Conservation (phyloP, 2,888 invertebrate genomes). For the Scotopteryx bipunctaria region DNA sequence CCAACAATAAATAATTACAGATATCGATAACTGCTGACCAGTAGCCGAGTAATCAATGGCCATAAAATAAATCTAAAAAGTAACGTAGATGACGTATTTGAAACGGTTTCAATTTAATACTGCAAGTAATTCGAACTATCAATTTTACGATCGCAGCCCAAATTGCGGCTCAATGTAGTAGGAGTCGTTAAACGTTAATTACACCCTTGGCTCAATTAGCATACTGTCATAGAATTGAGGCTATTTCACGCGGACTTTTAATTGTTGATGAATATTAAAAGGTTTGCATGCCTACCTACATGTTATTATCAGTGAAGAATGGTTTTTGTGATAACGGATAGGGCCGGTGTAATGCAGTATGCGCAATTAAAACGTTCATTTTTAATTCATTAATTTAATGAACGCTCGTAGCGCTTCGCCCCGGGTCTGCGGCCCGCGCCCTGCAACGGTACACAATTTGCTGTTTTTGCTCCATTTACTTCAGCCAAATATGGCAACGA, state of each 20-base stretch:
- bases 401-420: too few species aligned
- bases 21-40: conserved; percentile 66
- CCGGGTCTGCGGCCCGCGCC: neutral
- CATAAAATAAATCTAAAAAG: conserved; percentile 57
- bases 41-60: conserved; percentile 54
- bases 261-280: conserved; percentile 68
- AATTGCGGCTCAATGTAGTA: conserved; percentile 52
- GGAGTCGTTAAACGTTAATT: conserved; percentile 58
- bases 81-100: conserved; percentile 38
- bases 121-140: conserved; percentile 46
- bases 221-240: conserved; percentile 58
- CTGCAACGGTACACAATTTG: conserved; percentile 39
- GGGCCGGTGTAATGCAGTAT: conserved; percentile 54
- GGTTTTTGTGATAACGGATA: conserved; percentile 49
- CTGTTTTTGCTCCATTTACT: conserved; percentile 61
- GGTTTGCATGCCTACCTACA: conserved; percentile 50
- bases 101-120: conserved; percentile 42
- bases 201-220: conserved; percentile 53
- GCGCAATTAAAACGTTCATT: conserved; percentile 60
- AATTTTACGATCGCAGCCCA: conserved; percentile 46
- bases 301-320: conserved; percentile 57
- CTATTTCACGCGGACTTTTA: conserved; percentile 60
- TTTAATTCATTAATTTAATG: conserved; percentile 60
- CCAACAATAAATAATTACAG: conserved; percentile 79
- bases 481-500: conserved; percentile 64